phyloP scores from a whole-genome alignment of 35 echinoderm and acorn worm genomes.

The Diadema setosum region DNA sequence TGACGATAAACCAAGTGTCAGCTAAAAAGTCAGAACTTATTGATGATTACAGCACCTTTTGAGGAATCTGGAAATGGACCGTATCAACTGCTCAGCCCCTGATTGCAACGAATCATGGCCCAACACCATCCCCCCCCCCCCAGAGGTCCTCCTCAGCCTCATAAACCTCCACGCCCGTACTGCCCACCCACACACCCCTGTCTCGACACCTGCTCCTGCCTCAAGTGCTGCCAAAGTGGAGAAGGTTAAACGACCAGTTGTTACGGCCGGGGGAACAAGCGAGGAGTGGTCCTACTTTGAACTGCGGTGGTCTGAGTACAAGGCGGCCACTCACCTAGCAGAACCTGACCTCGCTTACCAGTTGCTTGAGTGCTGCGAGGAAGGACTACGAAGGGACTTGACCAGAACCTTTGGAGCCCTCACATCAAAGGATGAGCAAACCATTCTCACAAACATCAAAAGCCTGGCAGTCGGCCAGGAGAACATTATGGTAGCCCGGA shows the following conservation, averaged over 20 bases:
- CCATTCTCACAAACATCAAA: slow-evolving; percentile 19
- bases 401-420: slow-evolving; percentile 27
- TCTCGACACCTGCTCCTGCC: neutral
- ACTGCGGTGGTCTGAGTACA: slow-evolving; percentile 46
- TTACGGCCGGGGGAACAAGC: slow-evolving; percentile 9
- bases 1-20: no score
- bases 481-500: slow-evolving; percentile 30
- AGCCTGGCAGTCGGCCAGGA: slow-evolving; percentile 37
- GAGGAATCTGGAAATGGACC: no score
- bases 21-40: no score
- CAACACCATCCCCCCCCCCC: neutral
- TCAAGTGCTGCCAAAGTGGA: slow-evolving; percentile 36
- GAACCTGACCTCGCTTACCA: slow-evolving; percentile 16
- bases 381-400: slow-evolving; percentile 43
- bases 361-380: slow-evolving; percentile 55
- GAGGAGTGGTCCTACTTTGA: slow-evolving; percentile 59
- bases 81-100: neutral
- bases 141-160: neutral
- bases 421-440: neutral
- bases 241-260: slow-evolving; percentile 45
- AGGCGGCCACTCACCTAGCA: slow-evolving; percentile 27
- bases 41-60: no score
- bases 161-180: neutral
- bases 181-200: neutral
- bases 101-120: neutral